Percentiles rank a stretch among this genome's conserved stretches.
Evolutionary conservation across 2,113 vertebrate genomes (phyloP).

Genomic region (Cathartes aura): DNA sequence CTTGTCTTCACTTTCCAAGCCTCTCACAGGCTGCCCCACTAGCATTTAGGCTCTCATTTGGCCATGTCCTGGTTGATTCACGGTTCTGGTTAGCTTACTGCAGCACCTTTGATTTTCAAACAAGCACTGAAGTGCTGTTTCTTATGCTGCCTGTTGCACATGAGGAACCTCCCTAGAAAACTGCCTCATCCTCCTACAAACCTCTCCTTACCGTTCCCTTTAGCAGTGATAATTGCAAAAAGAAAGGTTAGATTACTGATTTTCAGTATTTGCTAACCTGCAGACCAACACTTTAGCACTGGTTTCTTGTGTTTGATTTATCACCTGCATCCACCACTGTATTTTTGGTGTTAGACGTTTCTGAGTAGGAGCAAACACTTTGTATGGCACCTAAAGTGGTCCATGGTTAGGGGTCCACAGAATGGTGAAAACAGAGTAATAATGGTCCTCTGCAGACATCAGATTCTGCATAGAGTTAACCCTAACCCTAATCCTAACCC

Average conservation of each 20-base stretch:
- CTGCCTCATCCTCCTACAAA: neutral
- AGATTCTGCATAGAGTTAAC: neutral
- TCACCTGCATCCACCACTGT: neutral
- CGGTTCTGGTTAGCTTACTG: neutral
- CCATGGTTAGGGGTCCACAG: neutral
- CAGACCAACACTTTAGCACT: neutral
- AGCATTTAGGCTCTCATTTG: neutral
- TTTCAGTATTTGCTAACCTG: neutral
- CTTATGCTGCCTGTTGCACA: neutral
- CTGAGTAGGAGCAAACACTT: neutral
- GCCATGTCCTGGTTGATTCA: neutral
- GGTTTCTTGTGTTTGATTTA: neutral
- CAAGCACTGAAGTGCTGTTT: neutral
- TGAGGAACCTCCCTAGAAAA: neutral
- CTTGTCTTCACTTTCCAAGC: neutral
- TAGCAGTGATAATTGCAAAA: neutral
- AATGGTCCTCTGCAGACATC: neutral
- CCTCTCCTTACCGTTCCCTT: neutral
- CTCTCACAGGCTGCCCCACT: neutral
- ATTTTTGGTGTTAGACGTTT: neutral
- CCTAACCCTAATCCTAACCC: no score
- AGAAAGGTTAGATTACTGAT: neutral
- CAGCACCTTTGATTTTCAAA: neutral
- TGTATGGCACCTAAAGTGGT: neutral
- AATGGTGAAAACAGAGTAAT: neutral